Evolutionary conservation across 2,113 vertebrate genomes (phyloP), one percentile per base, ranked within the genome.

Genomic region (Gorsachius goisagi): DNA sequence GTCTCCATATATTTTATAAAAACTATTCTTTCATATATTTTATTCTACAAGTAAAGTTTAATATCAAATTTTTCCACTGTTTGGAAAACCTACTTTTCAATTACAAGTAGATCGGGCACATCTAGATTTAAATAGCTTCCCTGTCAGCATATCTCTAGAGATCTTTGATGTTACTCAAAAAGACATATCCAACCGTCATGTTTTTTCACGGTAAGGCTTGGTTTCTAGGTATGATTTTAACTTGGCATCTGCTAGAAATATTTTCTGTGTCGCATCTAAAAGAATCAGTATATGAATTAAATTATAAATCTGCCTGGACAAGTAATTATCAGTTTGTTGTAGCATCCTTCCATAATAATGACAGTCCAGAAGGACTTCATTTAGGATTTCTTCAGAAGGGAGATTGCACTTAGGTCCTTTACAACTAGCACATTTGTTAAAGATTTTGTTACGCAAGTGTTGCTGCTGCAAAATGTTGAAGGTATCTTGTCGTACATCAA

Each of bases 181-280:
- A 89, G 39, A 82, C 20, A n/a, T 33, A 88, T 12, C 73, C 49
- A 93, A 88, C 50, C 50, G 82, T 22, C 9, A 6, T 16, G 27
- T 53, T 93, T 87, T 91, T 56, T 86, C 89, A 79, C 3, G 1
- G 37, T 18, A 66, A 79, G 47, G 5, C 26, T 96, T 49, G 3
- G 58, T 87, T 93, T 63, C 41, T 77, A 91, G 56, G 21, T 24
- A 77, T 52, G 78, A 77, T 28, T 91, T 96, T 62, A 89, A 97
- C 93, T 19, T 60, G 50, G 45, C 27, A 94, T 76, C 52, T 85
- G 9, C 22, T 94, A 64, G 32, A 86, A 85, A 35, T 56, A 74
- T 24, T 83, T 90, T 77, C 44, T 47, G 41, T 50, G 45, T 20
- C 11, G 9, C 23, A 77, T 92, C 41, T 49, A 53, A 45, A 79